Percentiles rank a stretch among this genome's conserved stretches.
Conservation (phyloP, 2,113 vertebrate species). For the Gila orcuttii region DNA sequence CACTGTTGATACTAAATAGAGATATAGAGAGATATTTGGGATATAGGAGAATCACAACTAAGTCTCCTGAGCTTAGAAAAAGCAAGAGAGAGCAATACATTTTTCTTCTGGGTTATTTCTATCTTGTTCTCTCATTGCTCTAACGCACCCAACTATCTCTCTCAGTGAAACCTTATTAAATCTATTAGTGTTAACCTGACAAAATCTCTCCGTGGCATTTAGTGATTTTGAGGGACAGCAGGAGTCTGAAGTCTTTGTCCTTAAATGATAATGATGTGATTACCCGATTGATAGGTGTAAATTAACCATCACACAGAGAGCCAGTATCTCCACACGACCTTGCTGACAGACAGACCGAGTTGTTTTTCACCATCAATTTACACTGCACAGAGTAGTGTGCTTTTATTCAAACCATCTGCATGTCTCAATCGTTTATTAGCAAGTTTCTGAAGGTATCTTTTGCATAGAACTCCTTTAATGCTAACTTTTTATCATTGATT, state of each 20-base stretch:
- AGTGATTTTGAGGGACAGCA: slow-evolving; percentile 7
- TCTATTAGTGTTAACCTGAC: slow-evolving; percentile 8
- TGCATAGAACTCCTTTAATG: neutral
- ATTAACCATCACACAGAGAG: neutral
- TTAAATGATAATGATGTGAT: slow-evolving; percentile 3
- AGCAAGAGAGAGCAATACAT: no score
- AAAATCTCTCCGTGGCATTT: slow-evolving; percentile 2
- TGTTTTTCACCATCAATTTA: neutral
- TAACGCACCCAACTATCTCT: neutral
- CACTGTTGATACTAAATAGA: no score
- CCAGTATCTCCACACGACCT: neutral
- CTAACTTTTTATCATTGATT: neutral
- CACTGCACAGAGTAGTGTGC: neutral
- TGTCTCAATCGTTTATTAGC: neutral
- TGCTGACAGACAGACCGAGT: neutral
- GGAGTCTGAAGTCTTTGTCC: neutral
- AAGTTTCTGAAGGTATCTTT: neutral
- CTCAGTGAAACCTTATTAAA: slow-evolving; percentile 3
- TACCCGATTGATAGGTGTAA: slow-evolving; percentile 1
- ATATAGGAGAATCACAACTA: no score
- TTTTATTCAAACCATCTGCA: neutral
- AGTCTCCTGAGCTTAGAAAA: no score
- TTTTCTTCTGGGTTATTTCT: no score
- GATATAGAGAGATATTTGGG: no score
- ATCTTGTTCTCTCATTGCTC: neutral